Base-by-base conservation (phyloP, 1,140 invertebrate species). In the Notospermus geniculatus region DNA sequence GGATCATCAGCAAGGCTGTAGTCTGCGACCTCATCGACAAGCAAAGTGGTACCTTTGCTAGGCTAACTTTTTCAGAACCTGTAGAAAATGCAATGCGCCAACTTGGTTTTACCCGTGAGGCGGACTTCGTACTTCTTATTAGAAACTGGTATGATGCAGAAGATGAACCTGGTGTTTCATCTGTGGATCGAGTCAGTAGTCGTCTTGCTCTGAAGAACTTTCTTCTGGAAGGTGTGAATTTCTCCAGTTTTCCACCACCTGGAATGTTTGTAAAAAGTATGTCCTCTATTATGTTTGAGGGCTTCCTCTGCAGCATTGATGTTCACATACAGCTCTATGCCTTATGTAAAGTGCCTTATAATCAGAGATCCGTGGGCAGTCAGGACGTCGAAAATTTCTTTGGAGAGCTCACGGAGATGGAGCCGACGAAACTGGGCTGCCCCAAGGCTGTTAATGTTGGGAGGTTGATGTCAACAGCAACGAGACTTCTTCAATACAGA, bases 271-370 rank as follows among this genome's bases (percentile, higher is more conserved):
- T 57, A 9, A 50, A 57, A 22, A 54, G 25, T 7, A 60, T 60
- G 28, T 28, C 57, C 27, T 2, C 50, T 11, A 54, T 60, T n/a
- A 22, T 58, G 15, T 64, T 29, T 43, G 53, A 64, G 19, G 58
- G 54, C n/a, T 29, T 62, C 13, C 5, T 62, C 2, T 60, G 39
- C 11, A 53, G 57, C 27, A 59, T 59, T 11, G 61, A 63, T 30
- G n/a, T 57, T 30, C 59, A 58, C 43, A 56, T 66, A 11, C 60
- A 59, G 27, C 25, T 59, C 19, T 66, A 32, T 29, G 22, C 60
- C n/a, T n/a, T n/a, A n/a, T n/a, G n/a, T n/a, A n/a, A n/a, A n/a
- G n/a, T n/a, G n/a, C n/a, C n/a, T n/a, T n/a, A n/a, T n/a, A n/a
- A n/a, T n/a, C n/a, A n/a, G n/a, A n/a, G n/a, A n/a, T n/a, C n/a